Percentiles rank a stretch among this genome's conserved stretches.
Conservation (phyloP, 2,113 vertebrate species). For the Labrus mixtus region DNA sequence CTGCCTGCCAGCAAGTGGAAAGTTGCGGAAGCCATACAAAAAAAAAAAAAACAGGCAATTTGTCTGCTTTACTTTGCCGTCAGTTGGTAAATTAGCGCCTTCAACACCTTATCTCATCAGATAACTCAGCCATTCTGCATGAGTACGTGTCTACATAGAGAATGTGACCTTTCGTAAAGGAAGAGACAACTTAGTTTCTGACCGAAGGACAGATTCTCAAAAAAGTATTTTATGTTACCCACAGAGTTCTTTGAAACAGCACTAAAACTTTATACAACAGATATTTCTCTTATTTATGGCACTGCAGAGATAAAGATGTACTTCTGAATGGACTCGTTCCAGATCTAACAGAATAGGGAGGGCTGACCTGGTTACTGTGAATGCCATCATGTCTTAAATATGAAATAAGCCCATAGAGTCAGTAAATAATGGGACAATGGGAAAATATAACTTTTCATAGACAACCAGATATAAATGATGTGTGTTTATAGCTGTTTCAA, state of each 20-base stretch:
- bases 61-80: constrained; percentile 44
- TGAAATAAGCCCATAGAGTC: background rate
- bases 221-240: constrained; percentile 2
- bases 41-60: constrained; percentile 19
- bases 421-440: background rate
- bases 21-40: constrained; percentile 22
- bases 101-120: constrained; percentile 56
- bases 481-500: no score
- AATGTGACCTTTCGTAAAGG: constrained; percentile 12
- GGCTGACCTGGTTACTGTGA: constrained; percentile 1
- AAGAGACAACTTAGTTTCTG: background rate
- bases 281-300: background rate
- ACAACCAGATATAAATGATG: no score
- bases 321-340: background rate
- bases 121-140: constrained; percentile 32
- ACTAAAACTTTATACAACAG: background rate
- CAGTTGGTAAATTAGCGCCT: constrained; percentile 54
- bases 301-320: background rate
- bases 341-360: background rate
- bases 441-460: no score
- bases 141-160: constrained; percentile 5
- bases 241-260: constrained; percentile 12
- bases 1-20: constrained; percentile 49
- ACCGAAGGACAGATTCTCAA: constrained; percentile 13
- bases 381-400: background rate